Evolutionary conservation across 37 sponge, comb jelly and placozoan genomes (phyloP).

Genomic region (Tethya wilhelma): DNA sequence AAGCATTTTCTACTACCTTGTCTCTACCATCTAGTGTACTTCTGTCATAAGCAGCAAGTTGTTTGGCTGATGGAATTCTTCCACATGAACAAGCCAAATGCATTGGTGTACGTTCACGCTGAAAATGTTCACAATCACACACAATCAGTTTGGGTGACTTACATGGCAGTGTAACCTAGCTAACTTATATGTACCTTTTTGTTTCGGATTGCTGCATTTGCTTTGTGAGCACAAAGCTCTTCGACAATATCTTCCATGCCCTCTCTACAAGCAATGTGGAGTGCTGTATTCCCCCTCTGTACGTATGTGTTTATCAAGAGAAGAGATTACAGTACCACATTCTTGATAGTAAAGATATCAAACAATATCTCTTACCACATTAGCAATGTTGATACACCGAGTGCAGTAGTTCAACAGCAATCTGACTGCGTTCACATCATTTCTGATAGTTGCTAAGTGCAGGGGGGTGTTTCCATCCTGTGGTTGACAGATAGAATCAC

Average conservation of each 20-base stretch:
- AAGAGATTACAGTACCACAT: neutral
- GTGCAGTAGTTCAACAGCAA: neutral
- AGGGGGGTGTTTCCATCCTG: conserved; percentile 37
- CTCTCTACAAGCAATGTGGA: conserved; percentile 26
- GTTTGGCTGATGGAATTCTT: no score
- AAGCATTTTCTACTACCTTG: no score
- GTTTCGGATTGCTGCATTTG: conserved; percentile 20
- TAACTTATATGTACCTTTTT: no score
- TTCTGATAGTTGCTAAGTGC: conserved; percentile 27
- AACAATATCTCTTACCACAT: conserved; percentile 8
- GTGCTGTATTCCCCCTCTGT: conserved; percentile 37
- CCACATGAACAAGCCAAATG: no score
- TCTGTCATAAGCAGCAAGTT: no score
- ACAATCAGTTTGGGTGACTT: no score
- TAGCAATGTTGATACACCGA: conserved; percentile 6
- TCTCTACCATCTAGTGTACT: no score
- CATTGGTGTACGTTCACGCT: no score
- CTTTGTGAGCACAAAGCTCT: conserved; percentile 7
- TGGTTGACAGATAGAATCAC: neutral
- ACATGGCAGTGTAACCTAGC: neutral
- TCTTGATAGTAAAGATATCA: neutral
- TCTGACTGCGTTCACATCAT: neutral
- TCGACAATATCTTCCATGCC: conserved; percentile 15
- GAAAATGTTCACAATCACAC: neutral
- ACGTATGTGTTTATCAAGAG: neutral